Base-by-base conservation (phyloP, 2,797 vertebrate species). In the Gallinago nigripennis region DNA sequence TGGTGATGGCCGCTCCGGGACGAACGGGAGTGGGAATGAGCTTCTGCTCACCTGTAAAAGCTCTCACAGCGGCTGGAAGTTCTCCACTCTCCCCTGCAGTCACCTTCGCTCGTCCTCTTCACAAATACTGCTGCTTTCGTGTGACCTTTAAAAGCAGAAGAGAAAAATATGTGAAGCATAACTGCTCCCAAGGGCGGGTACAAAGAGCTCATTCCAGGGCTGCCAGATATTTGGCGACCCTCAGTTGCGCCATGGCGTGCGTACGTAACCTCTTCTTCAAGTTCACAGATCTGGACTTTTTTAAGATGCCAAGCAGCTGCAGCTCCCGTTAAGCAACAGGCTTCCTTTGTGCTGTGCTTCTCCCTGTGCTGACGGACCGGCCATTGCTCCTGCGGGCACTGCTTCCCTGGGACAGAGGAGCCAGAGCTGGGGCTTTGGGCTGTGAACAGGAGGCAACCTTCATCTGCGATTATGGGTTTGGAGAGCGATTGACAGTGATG, bases 151-250 rank as follows among this genome's bases (percentile, higher is more conserved):
- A 53, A 78, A 86, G 60, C 16, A 0, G 54, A 66, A 45, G 37
- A 76, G 73, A 45, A 79, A 86, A 93, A 24, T 70, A 73, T 4
- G 63, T 51, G 58, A 60, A 69, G 88, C 31, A 1, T 6, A 94
- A 56, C 73, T 10, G 66, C 69, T 94, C 86, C 91, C 88, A 82
- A 86, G 95, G 93, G 86, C 31, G 8, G 90, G 88, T 76, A 82
- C 88, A 51, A 53, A 60, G 61, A 58, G 88, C 94, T 90, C 77
- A 4, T 86, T 93, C 70, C 94, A 86, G 96, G 77, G 86, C 88
- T 92, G 90, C 65, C 95, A 61, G 92, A 64, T 57, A 17, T 1
- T 69, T 16, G 46, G 72, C 2, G 12, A 64, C 80, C 87, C 91
- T 90, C 16, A 2, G 31, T 35, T 69, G 92, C 12, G 6, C 79